Percentiles rank a stretch among this genome's conserved stretches.
Evolutionary conservation across 2,797 vertebrate genomes (phyloP).

Genomic region (Gymnodraco acuticeps): DNA sequence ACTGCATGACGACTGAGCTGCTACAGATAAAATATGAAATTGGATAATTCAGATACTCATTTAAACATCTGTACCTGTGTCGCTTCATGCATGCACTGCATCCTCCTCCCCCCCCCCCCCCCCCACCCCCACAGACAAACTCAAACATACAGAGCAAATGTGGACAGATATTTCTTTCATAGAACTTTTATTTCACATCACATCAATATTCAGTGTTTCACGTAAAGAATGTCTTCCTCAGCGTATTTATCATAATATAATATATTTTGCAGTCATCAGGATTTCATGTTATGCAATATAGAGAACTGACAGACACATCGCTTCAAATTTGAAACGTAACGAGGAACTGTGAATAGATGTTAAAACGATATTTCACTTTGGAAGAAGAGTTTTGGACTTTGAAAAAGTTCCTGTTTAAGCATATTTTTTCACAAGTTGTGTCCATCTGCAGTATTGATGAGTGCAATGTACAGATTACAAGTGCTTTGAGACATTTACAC

Average conservation of each 20-base stretch:
- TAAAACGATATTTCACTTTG: constrained; percentile 51
- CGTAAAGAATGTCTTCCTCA: constrained; percentile 45
- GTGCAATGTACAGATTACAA: not conserved
- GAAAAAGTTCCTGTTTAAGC: not conserved
- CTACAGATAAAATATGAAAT: not conserved
- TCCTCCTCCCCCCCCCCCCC: no score
- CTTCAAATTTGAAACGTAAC: constrained; percentile 32
- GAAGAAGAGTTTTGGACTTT: constrained; percentile 43
- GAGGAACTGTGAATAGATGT: constrained; percentile 21
- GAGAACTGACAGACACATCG: constrained; percentile 3
- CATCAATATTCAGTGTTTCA: constrained; percentile 46
- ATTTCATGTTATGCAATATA: constrained; percentile 28
- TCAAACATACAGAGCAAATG: not conserved
- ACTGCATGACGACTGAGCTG: not conserved
- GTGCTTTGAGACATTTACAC: not conserved
- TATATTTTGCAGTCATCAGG: constrained; percentile 33
- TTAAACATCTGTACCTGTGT: not conserved
- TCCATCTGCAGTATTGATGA: not conserved
- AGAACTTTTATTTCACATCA: constrained; percentile 67
- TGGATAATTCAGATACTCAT: not conserved
- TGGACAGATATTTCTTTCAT: constrained; percentile 25
- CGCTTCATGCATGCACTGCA: not conserved
- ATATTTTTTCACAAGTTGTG: not conserved
- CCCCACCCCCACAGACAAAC: not conserved
- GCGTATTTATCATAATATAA: constrained; percentile 33